Evolutionary conservation across 2,113 vertebrate species (phyloP), one percentile per base, ranked within the genome.

Genomic region (Pollachius pollachius): DNA sequence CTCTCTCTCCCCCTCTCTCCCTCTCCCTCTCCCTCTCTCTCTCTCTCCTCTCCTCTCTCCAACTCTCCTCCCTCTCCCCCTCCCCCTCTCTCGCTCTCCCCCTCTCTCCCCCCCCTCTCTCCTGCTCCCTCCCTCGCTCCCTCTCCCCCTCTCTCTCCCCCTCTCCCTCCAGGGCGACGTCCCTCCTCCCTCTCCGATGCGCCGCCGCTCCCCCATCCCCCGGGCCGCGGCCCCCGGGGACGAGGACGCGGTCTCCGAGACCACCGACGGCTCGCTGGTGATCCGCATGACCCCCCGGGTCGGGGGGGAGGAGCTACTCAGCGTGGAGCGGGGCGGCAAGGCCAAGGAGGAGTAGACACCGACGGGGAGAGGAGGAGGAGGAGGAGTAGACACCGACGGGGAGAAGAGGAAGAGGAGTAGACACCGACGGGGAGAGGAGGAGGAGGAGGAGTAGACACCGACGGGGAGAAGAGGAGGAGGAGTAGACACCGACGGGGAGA

Each of bases 281-380:
- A 89, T 96, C 76, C 83, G 77, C 11, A 81, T 94, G 85, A 94
- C 89, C 27, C 69, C 94, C 0, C 80, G 65, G 0, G 79, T 73
- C 0, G 70, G 86, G 2, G 87, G 89, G 0, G 94, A 95, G 69
- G 92, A 97, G 89, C 58, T 89, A n/a, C 89, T 94, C 1, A 85
- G 87, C 0, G 93, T 94, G 78, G 94, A 95, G 76, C 70, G 90
- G 59, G 12, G 21, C 18, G 18, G 0, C 0, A 0, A 37, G 15
- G 25, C 12, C 0, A 9, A 23, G 41, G 67, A 70, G 16, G 60
- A 52, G 18, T 37, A 57, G 52, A 16, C 23, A 25, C 58, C 30
- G 27, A 69, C 34, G 15, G 52, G 17, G 59, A 60, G 59, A 34
- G 64, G 65, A 64, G 64, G 30, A 8, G 15, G 57, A 69, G 60